Evolutionary conservation across 2,113 vertebrate species (phyloP).

Genomic region (Pomatostomus ruficeps): DNA sequence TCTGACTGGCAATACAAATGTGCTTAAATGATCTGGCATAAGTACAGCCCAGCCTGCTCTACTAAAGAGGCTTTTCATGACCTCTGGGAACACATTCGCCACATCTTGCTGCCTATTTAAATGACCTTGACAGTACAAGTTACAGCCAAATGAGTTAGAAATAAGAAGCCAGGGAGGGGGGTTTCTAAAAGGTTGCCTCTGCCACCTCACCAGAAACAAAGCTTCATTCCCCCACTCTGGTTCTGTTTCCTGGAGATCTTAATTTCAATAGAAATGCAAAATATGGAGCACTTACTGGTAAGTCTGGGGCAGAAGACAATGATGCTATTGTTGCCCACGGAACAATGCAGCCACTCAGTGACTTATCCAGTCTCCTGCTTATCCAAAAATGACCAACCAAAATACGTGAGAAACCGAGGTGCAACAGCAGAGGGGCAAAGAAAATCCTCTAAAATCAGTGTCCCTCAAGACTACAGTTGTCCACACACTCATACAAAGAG

Average conservation of each 20-base stretch:
- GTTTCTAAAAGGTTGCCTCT: not conserved
- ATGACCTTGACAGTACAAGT: slow-evolving; percentile 63
- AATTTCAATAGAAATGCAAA: slow-evolving; percentile 53
- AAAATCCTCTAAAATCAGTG: not conserved
- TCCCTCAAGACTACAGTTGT: not conserved
- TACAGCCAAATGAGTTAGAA: slow-evolving; percentile 29
- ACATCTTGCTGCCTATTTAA: slow-evolving; percentile 40
- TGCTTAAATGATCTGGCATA: slow-evolving; percentile 54
- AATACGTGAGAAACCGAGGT: not conserved
- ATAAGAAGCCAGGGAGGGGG: not conserved
- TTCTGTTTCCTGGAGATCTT: slow-evolving; percentile 12
- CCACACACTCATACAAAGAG: not conserved
- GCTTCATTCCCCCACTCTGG: not conserved
- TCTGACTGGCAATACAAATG: slow-evolving; percentile 45
- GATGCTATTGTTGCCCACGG: not conserved
- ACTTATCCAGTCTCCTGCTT: not conserved
- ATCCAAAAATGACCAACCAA: not conserved
- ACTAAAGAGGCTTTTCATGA: slow-evolving; percentile 61
- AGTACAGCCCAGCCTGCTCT: slow-evolving; percentile 14
- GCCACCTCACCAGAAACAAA: slow-evolving; percentile 26
- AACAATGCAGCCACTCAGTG: slow-evolving; percentile 34
- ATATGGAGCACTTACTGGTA: slow-evolving; percentile 8
- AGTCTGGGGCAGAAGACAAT: slow-evolving; percentile 42
- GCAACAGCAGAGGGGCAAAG: not conserved
- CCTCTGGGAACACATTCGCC: slow-evolving; percentile 48